These are phyloP conservation scores for Sus scrofa DNA, from an alignment of 2,113 vertebrate species.

Conservation along the genomic window T2T-Sscrofa CM000827.6:105209001-105209500, in stretches of 20 bases:
- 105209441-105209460: too few relatives aligned
- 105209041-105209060: background rate
- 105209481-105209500: background rate
- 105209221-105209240: background rate
- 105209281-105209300: background rate
- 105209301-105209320: background rate
- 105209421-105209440: background rate
- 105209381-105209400: too few relatives aligned
- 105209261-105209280: background rate
- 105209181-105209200: background rate
- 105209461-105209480: background rate
- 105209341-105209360: too few relatives aligned
- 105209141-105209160: too few relatives aligned
- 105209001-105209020: background rate
- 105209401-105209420: background rate
- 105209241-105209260: background rate
- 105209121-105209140: too few relatives aligned
- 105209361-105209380: background rate
- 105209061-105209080: too few relatives aligned
- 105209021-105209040: background rate
- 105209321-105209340: too few relatives aligned
- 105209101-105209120: too few relatives aligned
- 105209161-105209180: too few relatives aligned
- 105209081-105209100: too few relatives aligned
- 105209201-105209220: background rate